Evolutionary conservation across 2,797 vertebrate species (phyloP), one percentile per base, ranked within the genome.

Genomic region (Halcyon smyrnensis): DNA sequence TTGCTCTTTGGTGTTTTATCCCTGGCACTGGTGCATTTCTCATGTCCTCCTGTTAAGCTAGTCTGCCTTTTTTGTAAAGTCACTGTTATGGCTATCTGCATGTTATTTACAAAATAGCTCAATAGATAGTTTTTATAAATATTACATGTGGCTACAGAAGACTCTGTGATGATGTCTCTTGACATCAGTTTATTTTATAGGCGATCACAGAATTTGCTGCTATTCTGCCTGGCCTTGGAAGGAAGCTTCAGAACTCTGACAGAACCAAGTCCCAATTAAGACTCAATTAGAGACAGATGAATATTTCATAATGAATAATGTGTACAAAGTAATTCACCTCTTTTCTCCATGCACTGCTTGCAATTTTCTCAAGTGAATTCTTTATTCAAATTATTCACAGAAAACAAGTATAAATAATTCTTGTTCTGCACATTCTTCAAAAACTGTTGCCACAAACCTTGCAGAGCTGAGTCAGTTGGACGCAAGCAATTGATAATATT

Each of bases 271-370:
- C 93, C 93, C 90, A 96, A 92, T 95, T 97, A 97, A 95, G 87
- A 81, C 93, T 97, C 96, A 95, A 92, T 96, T 96, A 95, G 78
- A 80, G 37, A 68, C 86, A 92, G 88, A 96, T 94, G 86, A 96
- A 97, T 96, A 96, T 96, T 96, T 96, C 93, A 94, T 96, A 83
- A 94, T 82, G 82, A 95, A 94, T 92, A 92, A 91, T 93, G 84
- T 17, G 87, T 93, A 93, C 85, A 54, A 69, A 91, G 80, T 77
- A 96, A 95, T 94, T 95, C 92, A 89, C 90, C 87, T 90, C 93
- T 97, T 76, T 82, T 87, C 68, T 90, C 54, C 87, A 46, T 56
- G 86, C 78, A 79, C 67, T 94, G 93, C 93, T 91, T 85, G 84
- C 71, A 56, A 84, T 95, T 94, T 95, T 92, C 95, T 96, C 95